phyloP scores from a whole-genome alignment of 2,113 vertebrate genomes.

The Hemichromis elongatus region DNA sequence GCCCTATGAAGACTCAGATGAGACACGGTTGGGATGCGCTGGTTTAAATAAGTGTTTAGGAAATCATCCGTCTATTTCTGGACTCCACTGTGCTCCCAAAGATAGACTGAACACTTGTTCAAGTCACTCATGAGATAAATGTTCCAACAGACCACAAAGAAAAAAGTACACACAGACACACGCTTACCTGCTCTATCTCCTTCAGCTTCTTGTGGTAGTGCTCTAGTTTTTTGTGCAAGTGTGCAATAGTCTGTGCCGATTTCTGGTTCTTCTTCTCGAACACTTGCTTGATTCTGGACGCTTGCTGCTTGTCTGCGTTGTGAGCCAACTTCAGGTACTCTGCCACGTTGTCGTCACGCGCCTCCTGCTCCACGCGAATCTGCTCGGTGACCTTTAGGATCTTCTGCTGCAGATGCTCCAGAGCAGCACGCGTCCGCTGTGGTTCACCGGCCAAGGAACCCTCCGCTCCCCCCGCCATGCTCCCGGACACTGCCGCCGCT shows the following conservation, averaged over 20 bases:
- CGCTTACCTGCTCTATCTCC: conserved; percentile 88
- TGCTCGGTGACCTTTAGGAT: conserved; percentile 98
- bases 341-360: conserved; percentile 93
- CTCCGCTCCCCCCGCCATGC: conserved; percentile 58
- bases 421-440: conserved; percentile 86
- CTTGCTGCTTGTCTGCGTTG: conserved; percentile 97
- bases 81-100: conserved; percentile 8
- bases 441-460: conserved; percentile 79
- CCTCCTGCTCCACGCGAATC: conserved; percentile 97
- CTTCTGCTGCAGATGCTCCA: conserved; percentile 98
- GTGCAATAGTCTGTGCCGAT: conserved; percentile 93
- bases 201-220: conserved; percentile 95
- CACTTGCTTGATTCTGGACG: conserved; percentile 94
- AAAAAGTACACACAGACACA: not conserved
- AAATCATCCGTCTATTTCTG: conserved; percentile 13
- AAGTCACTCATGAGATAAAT: not conserved
- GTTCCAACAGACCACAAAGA: not conserved
- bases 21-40: conserved; percentile 13
- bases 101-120: not conserved
- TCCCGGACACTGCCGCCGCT: conserved; percentile 48
- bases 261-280: conserved; percentile 99
- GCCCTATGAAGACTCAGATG: conserved; percentile 8
- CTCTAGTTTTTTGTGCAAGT: conserved; percentile 97
- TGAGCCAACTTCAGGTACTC: conserved; percentile 98
- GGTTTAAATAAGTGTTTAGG: conserved; percentile 1